A percentile compares a stretch with the other conserved stretches of the same genome.
Evolutionary conservation across 2,888 invertebrate species (phyloP).

Genomic region (Drosophila pegasa): DNA sequence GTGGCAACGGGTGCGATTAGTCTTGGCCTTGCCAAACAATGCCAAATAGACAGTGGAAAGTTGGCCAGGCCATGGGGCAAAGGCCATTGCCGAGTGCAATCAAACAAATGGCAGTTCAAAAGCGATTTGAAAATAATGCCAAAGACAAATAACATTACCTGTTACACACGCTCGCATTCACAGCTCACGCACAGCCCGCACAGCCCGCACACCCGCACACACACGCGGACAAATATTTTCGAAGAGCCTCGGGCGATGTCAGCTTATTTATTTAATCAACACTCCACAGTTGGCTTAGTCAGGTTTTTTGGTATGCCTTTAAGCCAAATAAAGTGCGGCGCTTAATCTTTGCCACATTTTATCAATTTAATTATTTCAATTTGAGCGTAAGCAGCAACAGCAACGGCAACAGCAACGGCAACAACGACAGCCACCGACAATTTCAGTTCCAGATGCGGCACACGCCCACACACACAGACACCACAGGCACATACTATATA

Average conservation of each 20-base stretch:
- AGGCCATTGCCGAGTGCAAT: constrained; percentile 43
- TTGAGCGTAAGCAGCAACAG: constrained; percentile 77
- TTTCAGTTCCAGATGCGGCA: constrained; percentile 69
- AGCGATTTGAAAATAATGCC: constrained; percentile 80
- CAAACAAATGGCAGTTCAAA: constrained; percentile 72
- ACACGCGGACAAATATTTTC: constrained; percentile 14
- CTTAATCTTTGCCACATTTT: constrained; percentile 81
- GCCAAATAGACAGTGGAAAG: constrained; percentile 57
- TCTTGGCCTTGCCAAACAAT: constrained; percentile 10
- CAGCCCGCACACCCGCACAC: constrained; percentile 35
- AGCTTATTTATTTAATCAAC: constrained; percentile 79
- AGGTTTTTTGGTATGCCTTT: constrained; percentile 65
- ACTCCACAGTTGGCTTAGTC: constrained; percentile 79
- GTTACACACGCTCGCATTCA: constrained; percentile 49
- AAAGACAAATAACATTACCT: constrained; percentile 79
- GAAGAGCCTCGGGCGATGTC: constrained; percentile 58
- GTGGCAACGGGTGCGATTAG: not conserved
- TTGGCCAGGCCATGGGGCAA: constrained; percentile 37
- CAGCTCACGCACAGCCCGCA: constrained; percentile 12
- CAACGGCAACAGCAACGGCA: constrained; percentile 46
- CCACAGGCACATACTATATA: constrained; percentile 20
- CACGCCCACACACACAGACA: constrained; percentile 34
- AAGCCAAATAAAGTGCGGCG: constrained; percentile 81
- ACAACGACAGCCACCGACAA: constrained; percentile 63
- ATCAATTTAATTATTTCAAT: constrained; percentile 81